Conservation (phyloP, 2,888 invertebrate species). For the Tetranychus piercei region DNA sequence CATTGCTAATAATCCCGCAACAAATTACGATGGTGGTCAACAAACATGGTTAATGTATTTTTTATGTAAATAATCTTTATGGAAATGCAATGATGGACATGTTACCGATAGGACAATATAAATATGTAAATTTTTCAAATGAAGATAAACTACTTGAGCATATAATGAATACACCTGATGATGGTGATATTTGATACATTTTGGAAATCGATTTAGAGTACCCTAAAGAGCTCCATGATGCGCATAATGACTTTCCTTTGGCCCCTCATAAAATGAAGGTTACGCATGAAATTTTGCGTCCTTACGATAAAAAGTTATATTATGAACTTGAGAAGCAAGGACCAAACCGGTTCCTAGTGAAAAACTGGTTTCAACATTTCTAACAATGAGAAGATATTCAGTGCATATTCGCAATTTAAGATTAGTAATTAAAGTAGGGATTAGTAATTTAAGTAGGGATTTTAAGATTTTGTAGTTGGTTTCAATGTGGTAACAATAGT, state of each 20-base stretch:
- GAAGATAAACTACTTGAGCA: too few relatives aligned
- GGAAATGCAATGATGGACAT: not conserved
- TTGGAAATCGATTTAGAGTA: not conserved
- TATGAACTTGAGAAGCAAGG: too few relatives aligned
- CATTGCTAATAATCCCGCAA: conserved; percentile 11
- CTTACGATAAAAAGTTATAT: not conserved
- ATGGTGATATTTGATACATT: not conserved
- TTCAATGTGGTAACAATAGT: too few relatives aligned
- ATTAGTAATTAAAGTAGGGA: too few relatives aligned
- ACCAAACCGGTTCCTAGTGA: too few relatives aligned
- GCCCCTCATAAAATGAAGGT: not conserved
- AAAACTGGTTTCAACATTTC: too few relatives aligned
- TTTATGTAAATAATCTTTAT: conserved; percentile 16
- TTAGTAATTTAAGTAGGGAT: too few relatives aligned
- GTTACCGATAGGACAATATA: conserved; percentile 16
- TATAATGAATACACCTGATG: too few relatives aligned
- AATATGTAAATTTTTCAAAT: not conserved
- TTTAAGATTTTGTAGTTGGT: too few relatives aligned
- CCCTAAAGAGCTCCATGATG: not conserved
- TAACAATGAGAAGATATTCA: too few relatives aligned
- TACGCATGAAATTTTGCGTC: not conserved
- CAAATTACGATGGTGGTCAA: not conserved
- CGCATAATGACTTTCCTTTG: not conserved
- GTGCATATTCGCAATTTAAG: too few relatives aligned
- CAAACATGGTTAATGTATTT: conserved; percentile 19